phyloP scores from a whole-genome alignment of 2,888 invertebrate species.

The Patella ulyssiponensis region DNA sequence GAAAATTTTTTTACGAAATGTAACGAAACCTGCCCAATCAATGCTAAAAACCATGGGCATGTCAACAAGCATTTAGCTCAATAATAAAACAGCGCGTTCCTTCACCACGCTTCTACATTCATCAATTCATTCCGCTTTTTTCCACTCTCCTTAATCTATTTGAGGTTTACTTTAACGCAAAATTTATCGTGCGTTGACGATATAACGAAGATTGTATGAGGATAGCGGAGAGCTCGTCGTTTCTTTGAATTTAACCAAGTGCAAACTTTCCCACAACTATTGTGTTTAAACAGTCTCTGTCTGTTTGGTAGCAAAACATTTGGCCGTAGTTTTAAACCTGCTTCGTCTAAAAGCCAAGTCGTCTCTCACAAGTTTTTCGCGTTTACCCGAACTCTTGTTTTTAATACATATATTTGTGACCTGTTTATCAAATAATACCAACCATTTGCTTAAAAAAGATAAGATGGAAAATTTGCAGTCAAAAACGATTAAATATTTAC shows the following conservation, averaged over 20 bases:
- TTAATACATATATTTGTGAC: too few relatives aligned
- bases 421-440: too few relatives aligned
- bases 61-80: neutral
- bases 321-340: neutral
- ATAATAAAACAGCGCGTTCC: neutral
- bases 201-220: neutral
- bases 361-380: neutral
- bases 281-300: neutral
- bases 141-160: neutral
- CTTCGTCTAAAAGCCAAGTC: neutral
- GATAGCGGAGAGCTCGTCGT: neutral
- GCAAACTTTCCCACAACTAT: constrained; percentile 6
- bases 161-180: neutral
- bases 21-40: constrained; percentile 7
- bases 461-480: too few relatives aligned
- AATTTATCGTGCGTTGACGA: neutral
- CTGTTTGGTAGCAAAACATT: constrained; percentile 12
- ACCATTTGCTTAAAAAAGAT: too few relatives aligned
- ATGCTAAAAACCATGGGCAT: neutral
- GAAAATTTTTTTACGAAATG: neutral
- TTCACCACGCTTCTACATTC: neutral
- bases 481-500: too few relatives aligned
- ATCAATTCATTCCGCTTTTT: constrained; percentile 1
- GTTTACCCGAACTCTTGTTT: too few relatives aligned
- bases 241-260: neutral